Base-by-base conservation (phyloP, 2,888 invertebrate genomes). In the Trichopria drosophilae region DNA sequence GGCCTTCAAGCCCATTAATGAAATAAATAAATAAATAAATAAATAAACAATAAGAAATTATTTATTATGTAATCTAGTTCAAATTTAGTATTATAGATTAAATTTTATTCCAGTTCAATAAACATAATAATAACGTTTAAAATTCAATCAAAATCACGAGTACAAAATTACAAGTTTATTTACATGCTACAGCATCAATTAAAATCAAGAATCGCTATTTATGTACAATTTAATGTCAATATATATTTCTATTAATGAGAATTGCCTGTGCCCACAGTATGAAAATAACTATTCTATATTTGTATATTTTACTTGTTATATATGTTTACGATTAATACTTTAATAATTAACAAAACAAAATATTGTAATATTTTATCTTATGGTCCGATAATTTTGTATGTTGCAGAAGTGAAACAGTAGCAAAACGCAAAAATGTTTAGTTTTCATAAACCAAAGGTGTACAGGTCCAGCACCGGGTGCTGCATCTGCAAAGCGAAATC, bases 401-500 rank as follows among this genome's bases (percentile, higher is more conserved):
- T 67, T 65, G 7, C 59, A 67, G 65, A 55, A 53, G 24, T 36
- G 47, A 40, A 56, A 54, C 41, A 53, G 48, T 47, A 58, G 51
- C 53, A 43, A 60, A 55, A n/a, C 19, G 46, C 47, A 67, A 77
- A 71, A 67, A 90, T 90, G 90, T 90, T 89, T 78, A 87, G 87
- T 75, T 90, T 90, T 76, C 90, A 90, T 76, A 88, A 87, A 76
- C 90, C 90, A 57, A 87, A 89, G 79, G 90, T 90, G 55, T 91
- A 90, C 73, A 82, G 88, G 62, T 88, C 88, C 44, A 80, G 86
- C 45, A 86, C 86, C 61, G 91, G 91, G 40, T 91, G 91, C 75
- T 91, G 90, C 76, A 91, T 91, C 66, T 91, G 90, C 74, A 85
- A 88, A 73, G 90, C 90, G 34, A 91, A 91, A 77, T 90, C 90